Base-by-base conservation (phyloP, 2,797 vertebrate genomes). In the Menidia menidia region DNA sequence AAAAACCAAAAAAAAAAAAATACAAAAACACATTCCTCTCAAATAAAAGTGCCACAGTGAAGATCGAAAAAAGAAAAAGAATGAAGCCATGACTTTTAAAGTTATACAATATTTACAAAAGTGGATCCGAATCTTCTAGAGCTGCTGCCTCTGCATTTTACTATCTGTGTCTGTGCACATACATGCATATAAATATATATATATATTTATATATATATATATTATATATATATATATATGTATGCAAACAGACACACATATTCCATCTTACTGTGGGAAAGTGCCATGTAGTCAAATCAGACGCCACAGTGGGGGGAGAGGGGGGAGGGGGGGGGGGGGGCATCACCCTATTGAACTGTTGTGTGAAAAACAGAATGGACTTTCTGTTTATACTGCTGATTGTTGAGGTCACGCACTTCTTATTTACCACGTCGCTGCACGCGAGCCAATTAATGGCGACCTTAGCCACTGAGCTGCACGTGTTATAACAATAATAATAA, bases 81-180 rank as follows among this genome's bases (percentile, higher is more conserved):
- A 88, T 84, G 84, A 87, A 90, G 77, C 73, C 76, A 88, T 91
- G 88, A 91, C 81, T 91, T 91, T 90, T 84, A 89, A 93, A 92
- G 88, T 91, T 93, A 90, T 93, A 93, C 93, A 94, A 87, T 94
- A 93, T 94, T 93, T 94, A 94, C 93, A 94, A 89, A 92, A 88
- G 82, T 85, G 83, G 75, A 89, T 89, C 87, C 78, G 81, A 87
- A 88, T 88, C 79, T 72, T 88, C 69, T 85, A 88, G 83, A 87
- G 84, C 72, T 77, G 87, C 69, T 83, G 87, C 77, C 84, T 48
- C 78, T 56, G 35, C 69, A 48, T 75, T 71, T 81, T 25, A 25
- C 25, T 25, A 25, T 12, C 83, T 39, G 35, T 39, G 35, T 9
- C 35, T 39, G 9, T 39, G 25, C 25, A 25, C 25, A 25, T 25